phyloP scores from a whole-genome alignment of 2,888 invertebrate genomes.

The Pollenia amentaria region DNA sequence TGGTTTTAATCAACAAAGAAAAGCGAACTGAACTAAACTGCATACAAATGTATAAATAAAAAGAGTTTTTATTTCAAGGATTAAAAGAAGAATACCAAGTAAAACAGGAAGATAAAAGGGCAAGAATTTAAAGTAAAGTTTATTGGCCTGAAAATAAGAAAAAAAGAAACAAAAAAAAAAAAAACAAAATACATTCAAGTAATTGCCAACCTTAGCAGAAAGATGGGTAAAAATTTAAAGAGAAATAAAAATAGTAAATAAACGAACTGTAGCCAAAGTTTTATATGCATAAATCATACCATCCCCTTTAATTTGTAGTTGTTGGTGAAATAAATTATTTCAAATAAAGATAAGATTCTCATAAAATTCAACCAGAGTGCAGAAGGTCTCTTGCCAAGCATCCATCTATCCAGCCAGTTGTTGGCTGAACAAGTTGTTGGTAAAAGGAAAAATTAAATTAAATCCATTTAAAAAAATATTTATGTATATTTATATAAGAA shows the following conservation, averaged over 20 bases:
- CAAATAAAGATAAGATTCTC: conserved; percentile 17
- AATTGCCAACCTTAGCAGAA: conserved; percentile 23
- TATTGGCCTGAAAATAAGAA: conserved; percentile 56
- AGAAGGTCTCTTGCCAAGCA: conserved; percentile 3
- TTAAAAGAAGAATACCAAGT: background rate
- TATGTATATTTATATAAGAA: background rate
- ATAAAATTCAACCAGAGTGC: background rate
- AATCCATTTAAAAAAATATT: background rate
- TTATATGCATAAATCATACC: background rate
- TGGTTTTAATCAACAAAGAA: conserved; percentile 42
- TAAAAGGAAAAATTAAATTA: background rate
- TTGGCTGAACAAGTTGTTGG: background rate
- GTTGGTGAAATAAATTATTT: background rate
- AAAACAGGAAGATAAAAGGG: background rate
- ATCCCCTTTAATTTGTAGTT: background rate
- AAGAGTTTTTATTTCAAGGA: conserved; percentile 50
- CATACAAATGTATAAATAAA: conserved; percentile 44
- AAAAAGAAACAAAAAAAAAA: background rate
- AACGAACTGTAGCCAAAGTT: background rate
- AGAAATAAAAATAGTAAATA: background rate
- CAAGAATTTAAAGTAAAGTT: conserved; percentile 35
- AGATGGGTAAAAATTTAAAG: background rate
- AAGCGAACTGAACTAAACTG: conserved; percentile 53
- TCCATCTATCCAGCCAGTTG: background rate
- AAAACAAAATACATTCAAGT: conserved; percentile 20